These are phyloP conservation scores for Macropus fuliginosus DNA, from an alignment of 2,797 vertebrate species.

Conservation along the genomic window DNA sequence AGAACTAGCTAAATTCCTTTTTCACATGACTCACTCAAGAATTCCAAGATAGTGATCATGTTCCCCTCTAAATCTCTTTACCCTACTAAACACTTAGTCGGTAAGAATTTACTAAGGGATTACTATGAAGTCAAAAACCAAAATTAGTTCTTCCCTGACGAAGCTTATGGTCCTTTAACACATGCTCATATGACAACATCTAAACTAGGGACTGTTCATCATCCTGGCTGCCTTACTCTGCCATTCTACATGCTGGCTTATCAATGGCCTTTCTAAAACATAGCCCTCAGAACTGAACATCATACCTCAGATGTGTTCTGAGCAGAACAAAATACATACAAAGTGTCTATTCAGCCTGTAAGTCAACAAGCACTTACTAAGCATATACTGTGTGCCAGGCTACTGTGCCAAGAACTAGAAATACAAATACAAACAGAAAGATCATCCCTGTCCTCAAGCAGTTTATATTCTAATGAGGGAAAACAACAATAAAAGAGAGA, in stretches of 20 bases:
- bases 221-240: neutral
- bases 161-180: neutral
- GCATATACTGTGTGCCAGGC: neutral
- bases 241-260: neutral
- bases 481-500: neutral
- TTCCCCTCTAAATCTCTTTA: neutral
- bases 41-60: neutral
- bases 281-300: neutral
- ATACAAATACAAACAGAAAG: neutral
- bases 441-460: neutral
- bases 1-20: neutral
- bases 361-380: neutral
- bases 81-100: neutral
- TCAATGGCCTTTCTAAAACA: neutral
- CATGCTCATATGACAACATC: neutral
- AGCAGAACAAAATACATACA: neutral
- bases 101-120: neutral
- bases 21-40: neutral
- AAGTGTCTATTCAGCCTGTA: neutral
- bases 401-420: neutral
- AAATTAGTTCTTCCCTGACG: neutral
- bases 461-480: neutral
- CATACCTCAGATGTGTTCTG: neutral
- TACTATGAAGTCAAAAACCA: neutral
- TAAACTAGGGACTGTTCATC: neutral